Conservation (phyloP, 2,888 invertebrate species). For the Pteria penguin region DNA sequence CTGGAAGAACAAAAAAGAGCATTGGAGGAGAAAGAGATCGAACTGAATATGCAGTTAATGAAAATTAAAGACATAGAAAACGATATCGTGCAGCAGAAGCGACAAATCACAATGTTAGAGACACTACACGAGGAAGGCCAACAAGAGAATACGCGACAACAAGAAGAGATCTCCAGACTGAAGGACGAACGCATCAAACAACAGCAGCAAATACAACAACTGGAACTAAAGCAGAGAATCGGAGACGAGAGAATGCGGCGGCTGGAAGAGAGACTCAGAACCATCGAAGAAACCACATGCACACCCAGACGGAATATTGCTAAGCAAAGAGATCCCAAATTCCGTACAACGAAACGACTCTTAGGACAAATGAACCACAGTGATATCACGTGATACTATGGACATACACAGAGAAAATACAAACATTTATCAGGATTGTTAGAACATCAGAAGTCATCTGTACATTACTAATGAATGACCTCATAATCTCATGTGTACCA, state of each 20-base stretch:
- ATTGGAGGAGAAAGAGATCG: constrained; percentile 58
- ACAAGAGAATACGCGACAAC: constrained; percentile 55
- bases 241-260: constrained; percentile 56
- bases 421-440: too few relatives aligned
- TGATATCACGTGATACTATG: constrained; percentile 23
- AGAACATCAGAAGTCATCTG: too few relatives aligned
- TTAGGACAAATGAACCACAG: constrained; percentile 33
- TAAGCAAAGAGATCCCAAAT: constrained; percentile 23
- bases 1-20: constrained; percentile 56
- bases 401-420: too few relatives aligned
- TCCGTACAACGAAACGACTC: constrained; percentile 23
- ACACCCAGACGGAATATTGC: neutral
- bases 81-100: constrained; percentile 58
- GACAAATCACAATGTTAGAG: constrained; percentile 53
- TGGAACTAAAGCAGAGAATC: constrained; percentile 59
- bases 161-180: constrained; percentile 54
- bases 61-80: constrained; percentile 56
- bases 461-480: too few relatives aligned
- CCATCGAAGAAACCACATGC: constrained; percentile 41
- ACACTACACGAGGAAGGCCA: constrained; percentile 59
- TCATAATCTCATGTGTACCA: too few relatives aligned
- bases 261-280: constrained; percentile 55
- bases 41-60: constrained; percentile 58
- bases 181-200: constrained; percentile 58
- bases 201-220: constrained; percentile 50